These are phyloP conservation scores for Panagrolaimus sp. DNA, from an alignment of 1,140 invertebrate species.

Conservation along the genomic window DNA sequence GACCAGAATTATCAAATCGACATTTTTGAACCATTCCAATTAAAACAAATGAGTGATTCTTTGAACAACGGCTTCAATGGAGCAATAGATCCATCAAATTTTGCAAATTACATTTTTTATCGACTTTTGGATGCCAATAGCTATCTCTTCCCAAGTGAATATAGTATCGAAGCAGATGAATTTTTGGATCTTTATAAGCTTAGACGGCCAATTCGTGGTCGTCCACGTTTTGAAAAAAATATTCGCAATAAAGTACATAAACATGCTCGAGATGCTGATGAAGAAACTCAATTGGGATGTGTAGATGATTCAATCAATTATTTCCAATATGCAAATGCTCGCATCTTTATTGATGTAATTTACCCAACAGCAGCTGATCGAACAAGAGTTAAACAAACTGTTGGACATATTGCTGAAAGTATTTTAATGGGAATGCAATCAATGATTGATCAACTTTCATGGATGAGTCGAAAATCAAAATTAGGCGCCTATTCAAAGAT, in stretches of 20 bases:
- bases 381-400: conserved; percentile 21
- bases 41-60: not conserved
- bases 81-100: not conserved
- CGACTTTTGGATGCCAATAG: not conserved
- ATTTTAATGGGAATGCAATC: conserved; percentile 45
- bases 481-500: conserved; percentile 48
- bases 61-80: not conserved
- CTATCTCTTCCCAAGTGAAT: not conserved
- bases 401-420: conserved; percentile 29
- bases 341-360: conserved; percentile 23
- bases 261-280: not conserved
- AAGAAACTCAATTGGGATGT: not conserved
- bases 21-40: not conserved
- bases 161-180: not conserved
- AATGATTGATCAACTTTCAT: conserved; percentile 49
- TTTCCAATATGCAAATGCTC: conserved; percentile 23
- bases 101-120: not conserved
- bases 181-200: not conserved
- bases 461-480: conserved; percentile 45
- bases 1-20: not conserved
- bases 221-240: too few relatives aligned
- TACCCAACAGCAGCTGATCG: conserved; percentile 17
- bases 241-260: too few relatives aligned
- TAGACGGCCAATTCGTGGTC: too few relatives aligned
- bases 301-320: conserved; percentile 8